phyloP scores from a whole-genome alignment of 2,113 vertebrate species.

The Lamprotornis superbus region DNA sequence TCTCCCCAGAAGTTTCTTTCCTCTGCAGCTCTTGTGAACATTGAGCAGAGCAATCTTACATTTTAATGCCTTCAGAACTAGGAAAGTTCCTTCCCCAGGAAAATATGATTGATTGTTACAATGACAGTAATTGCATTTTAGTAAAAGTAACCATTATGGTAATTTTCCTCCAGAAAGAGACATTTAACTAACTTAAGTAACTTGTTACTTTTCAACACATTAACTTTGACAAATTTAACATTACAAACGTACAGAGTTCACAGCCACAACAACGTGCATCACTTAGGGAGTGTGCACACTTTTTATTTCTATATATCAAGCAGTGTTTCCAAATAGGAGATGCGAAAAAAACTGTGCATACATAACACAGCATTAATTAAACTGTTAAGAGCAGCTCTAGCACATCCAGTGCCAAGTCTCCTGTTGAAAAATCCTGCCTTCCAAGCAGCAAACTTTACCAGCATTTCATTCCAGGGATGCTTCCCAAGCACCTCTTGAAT shows the following conservation, averaged over 20 bases:
- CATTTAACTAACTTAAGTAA: constrained; percentile 80
- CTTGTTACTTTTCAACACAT: constrained; percentile 79
- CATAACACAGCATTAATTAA: constrained; percentile 56
- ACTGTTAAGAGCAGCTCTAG: constrained; percentile 16
- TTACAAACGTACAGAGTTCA: constrained; percentile 68
- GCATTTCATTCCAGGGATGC: constrained; percentile 10
- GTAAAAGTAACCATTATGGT: constrained; percentile 83
- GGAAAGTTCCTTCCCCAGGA: constrained; percentile 71
- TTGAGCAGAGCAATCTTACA: constrained; percentile 61
- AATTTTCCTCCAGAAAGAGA: constrained; percentile 79
- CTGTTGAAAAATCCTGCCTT: constrained; percentile 43
- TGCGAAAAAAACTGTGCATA: constrained; percentile 35
- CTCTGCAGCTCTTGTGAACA: constrained; percentile 49
- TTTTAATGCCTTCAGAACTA: constrained; percentile 74
- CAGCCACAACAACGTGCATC: constrained; percentile 70
- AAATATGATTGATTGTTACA: constrained; percentile 81
- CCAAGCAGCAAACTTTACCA: constrained; percentile 3
- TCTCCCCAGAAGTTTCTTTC: background rate
- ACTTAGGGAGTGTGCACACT: constrained; percentile 48
- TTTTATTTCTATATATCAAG: constrained; percentile 20
- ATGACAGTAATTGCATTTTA: constrained; percentile 85
- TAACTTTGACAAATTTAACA: constrained; percentile 73
- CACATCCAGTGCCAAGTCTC: background rate
- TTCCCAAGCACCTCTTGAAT: constrained; percentile 16
- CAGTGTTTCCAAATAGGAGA: constrained; percentile 45